These are phyloP conservation scores for Sander vitreus DNA, from an alignment of 2,113 vertebrate species.

Conservation along the genomic window DNA sequence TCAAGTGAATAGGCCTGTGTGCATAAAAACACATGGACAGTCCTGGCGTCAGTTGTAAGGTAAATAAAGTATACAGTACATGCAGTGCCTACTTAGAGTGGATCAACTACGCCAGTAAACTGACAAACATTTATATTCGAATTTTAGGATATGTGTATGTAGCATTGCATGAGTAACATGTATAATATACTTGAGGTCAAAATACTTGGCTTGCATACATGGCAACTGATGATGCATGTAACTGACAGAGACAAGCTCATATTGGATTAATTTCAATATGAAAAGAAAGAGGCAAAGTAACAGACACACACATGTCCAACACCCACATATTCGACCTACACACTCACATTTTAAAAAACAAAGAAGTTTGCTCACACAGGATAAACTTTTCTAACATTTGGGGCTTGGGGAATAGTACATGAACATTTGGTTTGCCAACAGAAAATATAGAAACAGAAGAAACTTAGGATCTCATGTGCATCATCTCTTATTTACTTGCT, in stretches of 20 bases:
- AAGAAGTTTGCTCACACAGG: slow-evolving; percentile 34
- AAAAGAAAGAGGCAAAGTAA: slow-evolving; percentile 1
- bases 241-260: slow-evolving; percentile 1
- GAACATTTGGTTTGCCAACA: slow-evolving; percentile 25
- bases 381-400: slow-evolving; percentile 38
- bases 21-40: neutral
- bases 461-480: slow-evolving; percentile 62
- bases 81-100: slow-evolving; percentile 32
- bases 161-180: slow-evolving; percentile 5
- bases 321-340: slow-evolving; percentile 19
- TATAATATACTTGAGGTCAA: neutral
- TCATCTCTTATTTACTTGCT: slow-evolving; percentile 68
- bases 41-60: neutral
- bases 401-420: slow-evolving; percentile 38
- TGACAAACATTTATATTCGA: neutral
- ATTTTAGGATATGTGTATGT: neutral
- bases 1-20: neutral
- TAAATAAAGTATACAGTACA: neutral
- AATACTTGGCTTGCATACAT: neutral
- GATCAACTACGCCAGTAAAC: slow-evolving; percentile 8
- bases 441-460: slow-evolving; percentile 34
- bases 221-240: slow-evolving; percentile 5
- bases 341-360: slow-evolving; percentile 36
- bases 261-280: neutral
- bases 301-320: neutral